Percentiles rank a stretch among this genome's conserved stretches.
Conservation (phyloP, 1,140 invertebrate genomes). For the Caenorhabditis inopinata region DNA sequence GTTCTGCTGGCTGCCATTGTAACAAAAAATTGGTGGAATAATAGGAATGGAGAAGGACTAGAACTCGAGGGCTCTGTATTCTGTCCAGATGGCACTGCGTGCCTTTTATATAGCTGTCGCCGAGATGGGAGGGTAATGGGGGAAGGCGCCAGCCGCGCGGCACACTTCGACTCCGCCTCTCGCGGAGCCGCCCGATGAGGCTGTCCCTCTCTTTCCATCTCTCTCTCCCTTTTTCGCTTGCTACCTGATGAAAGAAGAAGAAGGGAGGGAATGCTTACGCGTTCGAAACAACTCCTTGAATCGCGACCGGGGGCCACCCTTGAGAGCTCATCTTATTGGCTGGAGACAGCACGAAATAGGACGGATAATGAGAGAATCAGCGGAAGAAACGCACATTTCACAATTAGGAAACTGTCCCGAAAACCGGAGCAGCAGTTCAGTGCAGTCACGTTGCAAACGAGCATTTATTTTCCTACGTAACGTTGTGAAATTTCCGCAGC, state of each 20-base stretch:
- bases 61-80: conserved; percentile 13
- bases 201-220: too few species aligned
- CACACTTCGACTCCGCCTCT: not conserved
- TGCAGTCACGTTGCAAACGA: too few species aligned
- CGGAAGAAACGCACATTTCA: not conserved
- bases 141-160: not conserved
- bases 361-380: not conserved
- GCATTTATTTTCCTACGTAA: too few species aligned
- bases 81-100: conserved; percentile 6
- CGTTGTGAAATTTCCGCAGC: too few species aligned
- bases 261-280: not conserved
- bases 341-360: not conserved
- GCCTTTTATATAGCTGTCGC: not conserved
- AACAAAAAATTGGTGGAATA: not conserved
- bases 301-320: not conserved
- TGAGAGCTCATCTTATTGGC: not conserved
- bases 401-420: too few species aligned
- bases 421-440: too few species aligned
- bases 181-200: not conserved
- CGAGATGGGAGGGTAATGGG: not conserved
- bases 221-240: too few species aligned
- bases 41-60: not conserved
- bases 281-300: conserved; percentile 27
- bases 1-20: not conserved
- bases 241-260: not conserved